Conservation (phyloP, 1,140 invertebrate species). For the Sarcophaga peregrina region DNA sequence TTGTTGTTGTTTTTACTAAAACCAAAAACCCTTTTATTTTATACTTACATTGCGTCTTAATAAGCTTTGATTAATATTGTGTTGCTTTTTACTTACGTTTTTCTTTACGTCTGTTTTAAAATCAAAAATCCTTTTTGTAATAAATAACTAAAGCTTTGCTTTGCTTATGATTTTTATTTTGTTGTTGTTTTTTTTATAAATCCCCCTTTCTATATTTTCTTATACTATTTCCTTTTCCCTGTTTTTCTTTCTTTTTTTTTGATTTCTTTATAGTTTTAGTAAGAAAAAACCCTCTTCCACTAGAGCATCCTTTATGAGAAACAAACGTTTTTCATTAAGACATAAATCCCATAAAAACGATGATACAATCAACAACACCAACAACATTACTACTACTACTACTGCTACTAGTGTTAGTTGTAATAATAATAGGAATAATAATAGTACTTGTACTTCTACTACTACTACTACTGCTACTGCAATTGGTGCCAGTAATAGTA, state of each 20-base stretch:
- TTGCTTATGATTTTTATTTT: not conserved
- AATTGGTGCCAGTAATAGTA: conserved; percentile 47
- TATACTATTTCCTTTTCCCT: not conserved
- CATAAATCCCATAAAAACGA: conserved; percentile 47
- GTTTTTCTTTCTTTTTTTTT: conserved; percentile 6
- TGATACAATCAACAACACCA: conserved; percentile 53
- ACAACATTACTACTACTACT: conserved; percentile 49
- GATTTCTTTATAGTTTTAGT: conserved; percentile 35
- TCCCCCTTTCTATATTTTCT: conserved; percentile 7
- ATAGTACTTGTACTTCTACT: conserved; percentile 19
- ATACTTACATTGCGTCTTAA: no score
- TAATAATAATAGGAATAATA: conserved; percentile 1
- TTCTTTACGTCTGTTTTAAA: not conserved
- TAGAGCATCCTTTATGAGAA: conserved; percentile 64
- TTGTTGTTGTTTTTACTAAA: no score
- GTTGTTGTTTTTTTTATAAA: not conserved
- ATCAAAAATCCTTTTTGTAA: not conserved
- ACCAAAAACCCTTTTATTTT: no score
- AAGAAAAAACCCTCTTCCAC: conserved; percentile 60
- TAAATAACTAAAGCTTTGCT: not conserved
- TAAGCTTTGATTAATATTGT: no score
- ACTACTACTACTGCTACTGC: conserved; percentile 53
- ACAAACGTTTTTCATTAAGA: conserved; percentile 64
- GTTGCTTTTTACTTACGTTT: not conserved
- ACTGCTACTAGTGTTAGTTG: conserved; percentile 8